Conservation (phyloP, 2,113 vertebrate species). For the Delphinus delphis region DNA sequence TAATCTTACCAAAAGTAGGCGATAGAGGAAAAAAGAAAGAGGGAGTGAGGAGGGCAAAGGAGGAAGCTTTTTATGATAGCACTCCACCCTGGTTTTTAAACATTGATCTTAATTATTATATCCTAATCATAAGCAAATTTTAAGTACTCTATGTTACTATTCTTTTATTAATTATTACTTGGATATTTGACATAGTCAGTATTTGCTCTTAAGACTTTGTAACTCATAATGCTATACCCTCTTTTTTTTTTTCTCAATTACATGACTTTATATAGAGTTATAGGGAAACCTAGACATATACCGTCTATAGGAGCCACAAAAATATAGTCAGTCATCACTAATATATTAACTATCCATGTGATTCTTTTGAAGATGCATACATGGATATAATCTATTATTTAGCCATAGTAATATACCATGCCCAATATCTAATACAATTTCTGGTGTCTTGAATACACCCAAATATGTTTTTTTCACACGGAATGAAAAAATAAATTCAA, state of each 20-base stretch:
- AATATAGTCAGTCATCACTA: neutral
- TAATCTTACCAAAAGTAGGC: neutral
- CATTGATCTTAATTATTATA: neutral
- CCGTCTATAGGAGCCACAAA: neutral
- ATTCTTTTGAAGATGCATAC: neutral
- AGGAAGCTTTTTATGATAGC: neutral
- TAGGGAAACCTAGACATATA: neutral
- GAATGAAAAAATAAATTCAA: neutral
- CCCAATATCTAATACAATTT: neutral
- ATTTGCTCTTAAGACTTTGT: neutral
- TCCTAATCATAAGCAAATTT: neutral
- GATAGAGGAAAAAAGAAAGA: neutral
- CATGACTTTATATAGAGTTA: neutral
- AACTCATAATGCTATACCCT: neutral
- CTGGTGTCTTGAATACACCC: neutral
- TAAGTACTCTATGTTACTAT: neutral
- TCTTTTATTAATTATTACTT: neutral
- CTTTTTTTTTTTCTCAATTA: neutral
- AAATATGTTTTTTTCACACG: neutral
- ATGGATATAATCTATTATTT: neutral
- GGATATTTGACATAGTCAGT: neutral
- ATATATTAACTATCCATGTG: neutral
- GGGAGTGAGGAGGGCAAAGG: neutral
- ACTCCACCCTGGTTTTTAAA: neutral
- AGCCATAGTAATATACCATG: neutral